Conservation (phyloP, 2,113 vertebrate species). For the Aramus guarauna region DNA sequence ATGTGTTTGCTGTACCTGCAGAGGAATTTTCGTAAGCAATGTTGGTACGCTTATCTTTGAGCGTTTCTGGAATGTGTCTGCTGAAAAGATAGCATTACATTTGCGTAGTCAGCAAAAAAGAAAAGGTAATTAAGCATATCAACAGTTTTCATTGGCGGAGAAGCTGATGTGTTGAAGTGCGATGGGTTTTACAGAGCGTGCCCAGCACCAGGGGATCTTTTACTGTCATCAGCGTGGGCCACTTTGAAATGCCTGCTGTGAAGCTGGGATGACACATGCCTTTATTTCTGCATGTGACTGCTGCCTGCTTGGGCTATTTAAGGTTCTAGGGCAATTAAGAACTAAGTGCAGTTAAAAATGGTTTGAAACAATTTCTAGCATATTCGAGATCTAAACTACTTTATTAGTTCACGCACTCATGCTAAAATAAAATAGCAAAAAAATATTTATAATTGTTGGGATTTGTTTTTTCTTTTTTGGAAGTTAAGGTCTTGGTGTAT, state of each 20-base stretch:
- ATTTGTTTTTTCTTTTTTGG: background rate
- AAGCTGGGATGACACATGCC: background rate
- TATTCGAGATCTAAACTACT: background rate
- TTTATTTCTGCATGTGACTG: background rate
- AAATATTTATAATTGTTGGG: background rate
- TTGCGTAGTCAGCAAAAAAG: background rate
- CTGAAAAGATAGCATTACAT: background rate
- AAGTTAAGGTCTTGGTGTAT: background rate
- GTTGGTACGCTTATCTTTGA: background rate
- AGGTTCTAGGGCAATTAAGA: slow-evolving; percentile 24
- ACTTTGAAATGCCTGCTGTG: background rate
- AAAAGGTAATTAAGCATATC: background rate
- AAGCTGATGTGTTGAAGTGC: background rate
- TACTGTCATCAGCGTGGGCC: background rate
- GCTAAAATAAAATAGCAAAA: background rate
- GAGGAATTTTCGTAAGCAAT: background rate
- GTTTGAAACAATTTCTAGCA: background rate
- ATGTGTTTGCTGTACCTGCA: background rate
- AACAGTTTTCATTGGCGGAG: background rate
- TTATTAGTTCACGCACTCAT: background rate
- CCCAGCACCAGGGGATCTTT: background rate
- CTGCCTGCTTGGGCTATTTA: slow-evolving; percentile 30
- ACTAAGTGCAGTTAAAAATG: slow-evolving; percentile 1
- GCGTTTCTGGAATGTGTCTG: background rate
- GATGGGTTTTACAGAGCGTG: background rate